Conservation (phyloP, 2,888 invertebrate species). For the Loripinus fragilis region DNA sequence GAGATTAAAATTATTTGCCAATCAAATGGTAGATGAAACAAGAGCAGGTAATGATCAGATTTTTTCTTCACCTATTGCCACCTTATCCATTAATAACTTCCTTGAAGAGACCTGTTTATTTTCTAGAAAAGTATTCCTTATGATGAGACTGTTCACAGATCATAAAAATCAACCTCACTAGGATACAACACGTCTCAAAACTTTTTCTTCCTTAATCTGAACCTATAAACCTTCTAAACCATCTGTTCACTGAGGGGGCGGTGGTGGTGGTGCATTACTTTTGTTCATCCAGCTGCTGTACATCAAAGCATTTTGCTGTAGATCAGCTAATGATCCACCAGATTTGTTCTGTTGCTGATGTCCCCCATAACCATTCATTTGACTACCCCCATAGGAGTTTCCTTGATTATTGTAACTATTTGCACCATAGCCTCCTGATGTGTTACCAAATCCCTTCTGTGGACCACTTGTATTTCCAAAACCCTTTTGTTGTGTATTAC, state of each 20-base stretch:
- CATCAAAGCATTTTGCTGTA: conserved; percentile 63
- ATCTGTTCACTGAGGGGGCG: conserved; percentile 41
- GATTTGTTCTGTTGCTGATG: conserved; percentile 17
- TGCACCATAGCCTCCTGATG: conserved; percentile 15
- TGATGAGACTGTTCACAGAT: too few relatives aligned
- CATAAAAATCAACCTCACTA: too few relatives aligned
- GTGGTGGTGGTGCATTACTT: conserved; percentile 33
- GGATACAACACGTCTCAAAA: too few relatives aligned
- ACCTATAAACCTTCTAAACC: neutral
- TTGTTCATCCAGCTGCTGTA: conserved; percentile 68
- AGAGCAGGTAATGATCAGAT: too few relatives aligned
- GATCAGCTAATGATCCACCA: conserved; percentile 33
- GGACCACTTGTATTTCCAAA: conserved; percentile 28
- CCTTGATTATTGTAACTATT: conserved; percentile 38
- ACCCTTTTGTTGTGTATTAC: conserved; percentile 32
- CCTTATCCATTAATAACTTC: too few relatives aligned
- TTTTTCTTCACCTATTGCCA: too few relatives aligned
- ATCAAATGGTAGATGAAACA: too few relatives aligned
- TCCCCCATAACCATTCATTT: conserved; percentile 32
- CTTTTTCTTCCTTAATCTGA: too few relatives aligned
- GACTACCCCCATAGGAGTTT: conserved; percentile 30
- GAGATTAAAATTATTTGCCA: too few relatives aligned
- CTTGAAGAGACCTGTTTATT: too few relatives aligned
- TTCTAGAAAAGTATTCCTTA: too few relatives aligned
- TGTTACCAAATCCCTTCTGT: conserved; percentile 30